Conservation (phyloP, 2,113 vertebrate genomes). For the Lophius piscatorius region DNA sequence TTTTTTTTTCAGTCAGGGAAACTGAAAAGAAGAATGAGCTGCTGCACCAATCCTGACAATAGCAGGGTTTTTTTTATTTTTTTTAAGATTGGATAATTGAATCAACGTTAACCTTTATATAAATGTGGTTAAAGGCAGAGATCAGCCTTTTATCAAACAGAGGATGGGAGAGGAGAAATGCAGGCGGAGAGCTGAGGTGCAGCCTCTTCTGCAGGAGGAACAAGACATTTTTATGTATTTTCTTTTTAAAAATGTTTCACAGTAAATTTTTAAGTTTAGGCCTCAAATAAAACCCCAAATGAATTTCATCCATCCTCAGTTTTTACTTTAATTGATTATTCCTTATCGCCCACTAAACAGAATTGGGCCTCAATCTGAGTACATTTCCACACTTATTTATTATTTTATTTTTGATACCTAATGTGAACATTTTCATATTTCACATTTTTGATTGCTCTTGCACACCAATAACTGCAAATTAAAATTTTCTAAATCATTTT, state of each 20-base stretch:
- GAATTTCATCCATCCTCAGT: constrained; percentile 18
- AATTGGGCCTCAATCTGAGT: constrained; percentile 66
- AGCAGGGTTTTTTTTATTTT: constrained; percentile 18
- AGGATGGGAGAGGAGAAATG: constrained; percentile 10
- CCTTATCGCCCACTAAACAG: constrained; percentile 34
- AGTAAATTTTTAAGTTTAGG: constrained; percentile 8
- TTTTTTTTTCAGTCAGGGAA: background rate
- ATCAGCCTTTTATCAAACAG: constrained; percentile 21
- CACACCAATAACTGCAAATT: background rate
- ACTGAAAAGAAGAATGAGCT: constrained; percentile 59
- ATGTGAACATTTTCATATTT: background rate
- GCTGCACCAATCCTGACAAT: constrained; percentile 60
- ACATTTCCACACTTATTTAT: constrained; percentile 30
- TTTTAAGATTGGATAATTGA: constrained; percentile 9
- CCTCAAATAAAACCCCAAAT: constrained; percentile 5
- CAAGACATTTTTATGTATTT: constrained; percentile 9
- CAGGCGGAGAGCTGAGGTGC: constrained; percentile 51
- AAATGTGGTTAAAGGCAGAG: background rate
- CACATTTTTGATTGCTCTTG: background rate
- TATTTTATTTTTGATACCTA: constrained; percentile 19
- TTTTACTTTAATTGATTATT: background rate
- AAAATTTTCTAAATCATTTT: constrained; percentile 5
- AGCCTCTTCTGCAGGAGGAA: constrained; percentile 42
- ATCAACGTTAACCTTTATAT: constrained; percentile 30
- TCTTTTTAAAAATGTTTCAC: constrained; percentile 1